Evolutionary conservation across 2,888 invertebrate species (phyloP).

Genomic region (Clanis bilineata): DNA sequence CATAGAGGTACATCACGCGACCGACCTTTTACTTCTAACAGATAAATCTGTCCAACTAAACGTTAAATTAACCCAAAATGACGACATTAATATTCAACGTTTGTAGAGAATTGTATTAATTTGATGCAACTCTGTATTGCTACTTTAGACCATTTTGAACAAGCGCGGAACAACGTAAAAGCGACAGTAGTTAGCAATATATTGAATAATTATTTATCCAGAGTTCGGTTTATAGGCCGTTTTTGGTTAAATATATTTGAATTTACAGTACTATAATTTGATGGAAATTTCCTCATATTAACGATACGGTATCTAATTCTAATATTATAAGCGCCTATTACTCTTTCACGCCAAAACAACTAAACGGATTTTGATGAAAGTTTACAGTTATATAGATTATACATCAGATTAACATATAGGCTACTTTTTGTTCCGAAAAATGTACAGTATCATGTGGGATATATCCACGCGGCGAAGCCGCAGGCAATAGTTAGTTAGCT

Average conservation of each 20-base stretch:
- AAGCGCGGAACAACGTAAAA: neutral
- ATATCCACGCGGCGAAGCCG: no score
- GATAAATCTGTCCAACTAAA: constrained; percentile 22
- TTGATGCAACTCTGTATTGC: constrained; percentile 14
- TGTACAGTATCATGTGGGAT: no score
- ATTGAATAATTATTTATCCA: neutral
- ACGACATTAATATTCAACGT: constrained; percentile 18
- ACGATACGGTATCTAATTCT: no score
- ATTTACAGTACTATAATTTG: neutral
- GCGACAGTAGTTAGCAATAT: neutral
- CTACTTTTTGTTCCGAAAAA: no score
- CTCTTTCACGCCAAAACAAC: no score
- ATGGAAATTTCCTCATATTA: no score
- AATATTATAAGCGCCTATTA: no score
- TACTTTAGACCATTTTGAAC: neutral
- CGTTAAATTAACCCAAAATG: constrained; percentile 17
- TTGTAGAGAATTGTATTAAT: constrained; percentile 18
- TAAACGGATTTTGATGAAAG: no score
- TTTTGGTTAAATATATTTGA: neutral
- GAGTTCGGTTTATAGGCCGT: neutral
- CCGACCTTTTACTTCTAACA: neutral
- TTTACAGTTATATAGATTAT: no score
- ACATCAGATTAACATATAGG: no score
- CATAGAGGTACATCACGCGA: neutral
- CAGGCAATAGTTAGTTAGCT: no score